These are phyloP conservation scores for Phylloscopus collybita DNA, from an alignment of 2,797 vertebrate species.

Conservation along the genomic window DNA sequence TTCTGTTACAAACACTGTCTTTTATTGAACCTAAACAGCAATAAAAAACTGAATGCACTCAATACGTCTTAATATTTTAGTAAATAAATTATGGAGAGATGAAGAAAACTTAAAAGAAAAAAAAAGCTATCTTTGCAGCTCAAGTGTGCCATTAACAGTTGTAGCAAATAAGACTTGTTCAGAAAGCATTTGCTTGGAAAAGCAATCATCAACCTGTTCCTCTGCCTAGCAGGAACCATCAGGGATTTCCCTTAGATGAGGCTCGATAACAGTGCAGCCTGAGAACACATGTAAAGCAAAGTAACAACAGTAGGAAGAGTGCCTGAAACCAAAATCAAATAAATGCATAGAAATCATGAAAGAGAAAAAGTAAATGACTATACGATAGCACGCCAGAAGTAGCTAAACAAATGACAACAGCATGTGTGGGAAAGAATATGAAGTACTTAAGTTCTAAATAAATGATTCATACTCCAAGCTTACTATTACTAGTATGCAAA, in stretches of 20 bases:
- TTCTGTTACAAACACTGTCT: background rate
- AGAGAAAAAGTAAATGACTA: background rate
- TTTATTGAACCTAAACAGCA: background rate
- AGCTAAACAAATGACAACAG: background rate
- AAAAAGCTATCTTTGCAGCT: background rate
- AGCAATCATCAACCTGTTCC: background rate
- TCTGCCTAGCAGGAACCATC: background rate
- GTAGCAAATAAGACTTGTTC: background rate
- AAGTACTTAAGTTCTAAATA: background rate
- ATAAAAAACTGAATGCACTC: background rate
- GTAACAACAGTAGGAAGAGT: background rate
- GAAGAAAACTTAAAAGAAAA: background rate
- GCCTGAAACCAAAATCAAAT: background rate
- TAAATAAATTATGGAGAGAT: background rate
- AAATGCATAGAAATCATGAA: background rate
- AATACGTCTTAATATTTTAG: background rate
- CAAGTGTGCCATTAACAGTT: background rate
- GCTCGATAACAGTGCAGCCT: background rate
- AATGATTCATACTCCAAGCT: background rate
- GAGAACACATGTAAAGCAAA: background rate
- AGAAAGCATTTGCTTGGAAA: background rate
- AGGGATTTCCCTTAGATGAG: background rate
- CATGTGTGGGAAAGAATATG: background rate
- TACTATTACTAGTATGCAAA: background rate
- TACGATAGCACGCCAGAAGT: background rate